Conservation (phyloP, 2,888 invertebrate genomes). For the Lordiphosa fenestrarum region DNA sequence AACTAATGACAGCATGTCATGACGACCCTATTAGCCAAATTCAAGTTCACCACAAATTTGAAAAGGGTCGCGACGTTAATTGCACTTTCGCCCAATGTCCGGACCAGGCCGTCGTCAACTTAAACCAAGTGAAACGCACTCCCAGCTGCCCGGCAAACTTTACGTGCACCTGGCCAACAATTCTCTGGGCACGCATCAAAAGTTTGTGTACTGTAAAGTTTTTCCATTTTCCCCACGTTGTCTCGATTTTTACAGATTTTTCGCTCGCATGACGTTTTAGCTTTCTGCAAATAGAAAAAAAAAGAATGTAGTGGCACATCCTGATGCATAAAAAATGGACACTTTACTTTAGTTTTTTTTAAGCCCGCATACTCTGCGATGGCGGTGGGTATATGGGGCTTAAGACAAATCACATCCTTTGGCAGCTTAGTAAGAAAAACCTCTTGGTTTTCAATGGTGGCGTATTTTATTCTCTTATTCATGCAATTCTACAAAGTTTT, state of each 20-base stretch:
- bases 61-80: constrained; percentile 56
- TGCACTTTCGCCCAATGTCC: constrained; percentile 27
- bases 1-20: constrained; percentile 57
- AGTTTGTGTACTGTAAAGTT: constrained; percentile 53
- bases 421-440: too few relatives aligned
- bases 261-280: constrained; percentile 15
- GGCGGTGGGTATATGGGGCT: not conserved
- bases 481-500: too few relatives aligned
- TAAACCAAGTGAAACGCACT: constrained; percentile 28
- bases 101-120: constrained; percentile 23
- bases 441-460: too few relatives aligned
- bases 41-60: constrained; percentile 48
- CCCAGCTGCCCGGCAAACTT: constrained; percentile 6
- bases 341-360: too few relatives aligned
- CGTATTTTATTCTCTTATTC: too few relatives aligned
- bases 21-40: constrained; percentile 55
- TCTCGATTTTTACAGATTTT: constrained; percentile 22
- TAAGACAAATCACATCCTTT: not conserved
- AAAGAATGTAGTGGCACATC: too few relatives aligned
- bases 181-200: constrained; percentile 36
- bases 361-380: too few relatives aligned
- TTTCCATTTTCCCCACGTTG: constrained; percentile 53
- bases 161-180: not conserved
- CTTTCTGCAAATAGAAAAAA: too few relatives aligned
- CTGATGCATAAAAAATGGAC: too few relatives aligned